Conservation (phyloP, 2,797 vertebrate species). For the Hypotaenidia philippensis region DNA sequence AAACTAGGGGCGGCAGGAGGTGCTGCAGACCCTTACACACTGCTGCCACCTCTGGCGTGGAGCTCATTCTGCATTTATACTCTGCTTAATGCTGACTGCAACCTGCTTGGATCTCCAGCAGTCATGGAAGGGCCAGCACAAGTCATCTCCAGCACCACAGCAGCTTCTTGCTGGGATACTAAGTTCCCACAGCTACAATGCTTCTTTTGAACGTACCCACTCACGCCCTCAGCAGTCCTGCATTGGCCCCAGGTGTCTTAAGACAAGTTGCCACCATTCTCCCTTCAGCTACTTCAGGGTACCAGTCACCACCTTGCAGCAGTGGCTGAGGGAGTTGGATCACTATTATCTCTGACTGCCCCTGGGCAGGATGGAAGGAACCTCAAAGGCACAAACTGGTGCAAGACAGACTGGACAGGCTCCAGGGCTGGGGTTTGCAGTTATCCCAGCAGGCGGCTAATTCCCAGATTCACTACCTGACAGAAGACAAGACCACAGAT, state of each 20-base stretch:
- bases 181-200: neutral
- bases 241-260: neutral
- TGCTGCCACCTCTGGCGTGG: accelerated
- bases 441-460: neutral
- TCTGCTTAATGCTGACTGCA: neutral
- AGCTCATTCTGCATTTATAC: neutral
- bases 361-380: neutral
- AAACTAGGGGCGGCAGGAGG: neutral
- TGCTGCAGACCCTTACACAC: neutral
- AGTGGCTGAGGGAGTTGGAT: neutral
- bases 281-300: neutral
- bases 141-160: neutral
- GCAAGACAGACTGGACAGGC: neutral
- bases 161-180: neutral
- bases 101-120: neutral
- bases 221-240: neutral
- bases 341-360: neutral
- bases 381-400: neutral
- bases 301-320: neutral
- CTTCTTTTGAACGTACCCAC: accelerated
- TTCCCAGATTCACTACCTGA: neutral
- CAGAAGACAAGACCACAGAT: neutral
- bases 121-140: neutral
- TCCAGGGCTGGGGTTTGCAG: neutral
- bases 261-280: neutral